These are phyloP conservation scores for Schlechtendalia chinensis DNA, from an alignment of 1,140 invertebrate genomes.

Conservation along the genomic window DNA sequence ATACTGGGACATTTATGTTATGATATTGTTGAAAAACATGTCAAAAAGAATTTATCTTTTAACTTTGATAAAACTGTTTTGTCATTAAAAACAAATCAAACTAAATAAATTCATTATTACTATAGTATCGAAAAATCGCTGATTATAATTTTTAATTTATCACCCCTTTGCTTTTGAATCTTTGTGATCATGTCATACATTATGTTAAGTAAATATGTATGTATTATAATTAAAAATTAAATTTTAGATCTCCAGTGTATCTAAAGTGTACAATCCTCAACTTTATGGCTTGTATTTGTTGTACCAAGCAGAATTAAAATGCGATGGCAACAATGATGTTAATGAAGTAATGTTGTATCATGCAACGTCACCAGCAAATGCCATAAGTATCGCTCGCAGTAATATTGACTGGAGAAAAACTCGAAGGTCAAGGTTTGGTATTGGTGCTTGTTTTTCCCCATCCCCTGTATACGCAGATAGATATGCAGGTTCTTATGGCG, in stretches of 20 bases:
- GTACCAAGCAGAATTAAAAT: not conserved
- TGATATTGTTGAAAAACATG: too few species aligned
- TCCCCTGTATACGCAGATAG: not conserved
- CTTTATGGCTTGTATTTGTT: not conserved
- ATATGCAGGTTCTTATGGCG: not conserved
- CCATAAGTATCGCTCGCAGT: not conserved
- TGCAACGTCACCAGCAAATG: not conserved
- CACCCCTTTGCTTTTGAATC: too few species aligned
- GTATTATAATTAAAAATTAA: too few species aligned
- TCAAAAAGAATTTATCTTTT: too few species aligned
- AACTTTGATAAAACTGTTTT: too few species aligned
- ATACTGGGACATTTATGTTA: too few species aligned
- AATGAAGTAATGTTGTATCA: not conserved
- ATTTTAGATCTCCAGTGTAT: not conserved
- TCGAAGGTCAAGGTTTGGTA: not conserved
- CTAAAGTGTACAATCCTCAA: not conserved
- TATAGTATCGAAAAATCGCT: too few species aligned
- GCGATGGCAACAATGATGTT: not conserved
- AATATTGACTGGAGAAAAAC: conserved; percentile 1
- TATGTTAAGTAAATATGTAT: too few species aligned
- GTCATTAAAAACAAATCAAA: too few species aligned
- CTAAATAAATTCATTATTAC: too few species aligned
- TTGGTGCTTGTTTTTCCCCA: not conserved
- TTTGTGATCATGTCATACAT: too few species aligned
- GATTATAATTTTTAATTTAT: too few species aligned